Conservation (phyloP, 2,797 vertebrate genomes). For the Pelochelys cantorii region DNA sequence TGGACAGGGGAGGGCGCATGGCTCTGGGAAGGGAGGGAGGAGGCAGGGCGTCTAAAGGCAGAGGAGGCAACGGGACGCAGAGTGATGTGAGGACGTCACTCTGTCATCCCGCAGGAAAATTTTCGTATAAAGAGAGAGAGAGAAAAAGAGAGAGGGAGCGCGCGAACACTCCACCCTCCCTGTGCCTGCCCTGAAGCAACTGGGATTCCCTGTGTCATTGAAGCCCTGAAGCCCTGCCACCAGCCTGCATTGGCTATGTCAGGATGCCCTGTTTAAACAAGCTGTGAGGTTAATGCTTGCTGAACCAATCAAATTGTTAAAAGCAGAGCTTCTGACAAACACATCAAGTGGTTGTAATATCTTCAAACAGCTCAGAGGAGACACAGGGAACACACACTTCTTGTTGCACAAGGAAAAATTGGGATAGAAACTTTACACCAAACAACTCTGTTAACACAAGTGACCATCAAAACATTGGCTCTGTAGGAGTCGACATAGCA, state of each 20-base stretch:
- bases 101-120: too few species aligned
- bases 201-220: not conserved
- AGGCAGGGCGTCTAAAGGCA: too few species aligned
- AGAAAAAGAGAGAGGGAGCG: too few species aligned
- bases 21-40: too few species aligned
- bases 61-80: too few species aligned
- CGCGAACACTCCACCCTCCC: not conserved
- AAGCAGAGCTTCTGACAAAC: not conserved
- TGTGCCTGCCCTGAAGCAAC: not conserved
- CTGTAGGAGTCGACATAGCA: not conserved
- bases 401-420: not conserved
- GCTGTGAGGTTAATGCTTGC: not conserved
- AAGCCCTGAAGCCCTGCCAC: conserved; percentile 20
- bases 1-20: too few species aligned
- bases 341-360: fast-evolving
- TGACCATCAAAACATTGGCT: not conserved
- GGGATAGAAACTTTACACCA: not conserved
- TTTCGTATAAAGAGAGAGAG: too few species aligned
- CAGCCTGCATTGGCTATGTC: not conserved
- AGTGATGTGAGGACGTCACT: too few species aligned
- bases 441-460: not conserved
- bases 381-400: not conserved
- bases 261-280: not conserved
- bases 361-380: not conserved
- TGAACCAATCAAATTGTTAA: not conserved